phyloP scores from a whole-genome alignment of 2,113 vertebrate genomes.

The Oreochromis spilurus region DNA sequence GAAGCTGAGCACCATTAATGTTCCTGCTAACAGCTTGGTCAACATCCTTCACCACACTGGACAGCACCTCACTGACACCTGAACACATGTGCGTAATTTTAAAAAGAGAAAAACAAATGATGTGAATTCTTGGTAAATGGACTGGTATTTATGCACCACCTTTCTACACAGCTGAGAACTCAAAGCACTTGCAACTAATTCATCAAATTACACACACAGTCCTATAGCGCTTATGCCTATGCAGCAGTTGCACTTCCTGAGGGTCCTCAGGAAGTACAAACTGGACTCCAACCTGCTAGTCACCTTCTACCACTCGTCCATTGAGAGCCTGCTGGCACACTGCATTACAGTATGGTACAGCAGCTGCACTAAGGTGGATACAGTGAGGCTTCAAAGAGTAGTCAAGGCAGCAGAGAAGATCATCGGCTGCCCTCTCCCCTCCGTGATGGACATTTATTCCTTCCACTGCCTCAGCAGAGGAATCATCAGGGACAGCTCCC shows the following conservation, averaged over 20 bases:
- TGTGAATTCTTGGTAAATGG: not conserved
- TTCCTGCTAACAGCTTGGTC: conserved; percentile 76
- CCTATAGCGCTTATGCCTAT: not conserved
- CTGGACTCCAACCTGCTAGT: not conserved
- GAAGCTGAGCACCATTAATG: conserved; percentile 73
- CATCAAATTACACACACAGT: not conserved
- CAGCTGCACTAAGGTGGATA: not conserved
- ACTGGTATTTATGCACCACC: not conserved
- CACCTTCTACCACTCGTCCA: not conserved
- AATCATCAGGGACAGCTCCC: no score
- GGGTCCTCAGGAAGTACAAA: not conserved
- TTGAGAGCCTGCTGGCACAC: not conserved
- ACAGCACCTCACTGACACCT: conserved; percentile 78
- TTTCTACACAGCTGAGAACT: not conserved
- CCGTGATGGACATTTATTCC: no score
- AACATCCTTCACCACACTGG: conserved; percentile 78
- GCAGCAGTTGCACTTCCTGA: not conserved
- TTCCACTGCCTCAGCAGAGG: no score
- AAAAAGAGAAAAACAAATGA: not conserved
- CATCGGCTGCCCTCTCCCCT: no score
- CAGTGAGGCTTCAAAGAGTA: not conserved
- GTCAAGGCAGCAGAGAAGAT: not conserved
- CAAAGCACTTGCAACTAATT: not conserved
- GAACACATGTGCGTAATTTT: not conserved
- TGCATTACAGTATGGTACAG: not conserved